Conservation (phyloP, 2,888 invertebrate species). For the Chymomyza procnemis region DNA sequence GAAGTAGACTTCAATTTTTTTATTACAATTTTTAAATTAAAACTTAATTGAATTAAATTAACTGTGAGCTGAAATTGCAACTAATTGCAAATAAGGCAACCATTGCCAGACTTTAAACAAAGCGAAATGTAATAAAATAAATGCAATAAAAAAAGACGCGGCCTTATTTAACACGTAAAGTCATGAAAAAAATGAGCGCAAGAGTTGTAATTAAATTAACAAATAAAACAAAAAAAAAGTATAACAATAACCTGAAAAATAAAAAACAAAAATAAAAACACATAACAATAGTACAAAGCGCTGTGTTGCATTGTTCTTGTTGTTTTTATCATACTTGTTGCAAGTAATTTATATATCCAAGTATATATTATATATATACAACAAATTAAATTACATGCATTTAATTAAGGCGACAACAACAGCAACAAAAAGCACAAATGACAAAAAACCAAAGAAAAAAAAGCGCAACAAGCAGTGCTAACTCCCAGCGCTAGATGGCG, state of each 20-base stretch:
- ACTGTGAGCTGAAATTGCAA: background rate
- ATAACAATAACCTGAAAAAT: background rate
- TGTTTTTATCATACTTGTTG: background rate
- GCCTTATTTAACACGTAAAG: background rate
- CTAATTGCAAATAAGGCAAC: background rate
- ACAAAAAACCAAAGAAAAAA: no score
- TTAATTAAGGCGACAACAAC: background rate
- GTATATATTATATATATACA: conserved; percentile 36
- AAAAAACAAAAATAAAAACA: background rate
- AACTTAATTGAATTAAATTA: background rate
- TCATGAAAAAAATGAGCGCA: conserved; percentile 15
- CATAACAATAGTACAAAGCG: background rate
- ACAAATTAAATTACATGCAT: background rate
- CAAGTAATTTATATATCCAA: conserved; percentile 23
- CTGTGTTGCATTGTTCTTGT: conserved; percentile 6
- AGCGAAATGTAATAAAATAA: background rate
- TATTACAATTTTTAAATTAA: background rate
- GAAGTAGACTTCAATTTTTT: background rate
- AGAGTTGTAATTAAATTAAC: conserved; percentile 61
- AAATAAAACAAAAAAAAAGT: conserved; percentile 8
- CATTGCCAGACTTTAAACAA: background rate
- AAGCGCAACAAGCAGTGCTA: background rate
- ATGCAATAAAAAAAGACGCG: background rate
- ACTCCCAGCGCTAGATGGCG: background rate
- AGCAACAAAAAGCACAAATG: background rate